Conservation (phyloP, 1,140 invertebrate species). For the Gonatopus flavifemur region DNA sequence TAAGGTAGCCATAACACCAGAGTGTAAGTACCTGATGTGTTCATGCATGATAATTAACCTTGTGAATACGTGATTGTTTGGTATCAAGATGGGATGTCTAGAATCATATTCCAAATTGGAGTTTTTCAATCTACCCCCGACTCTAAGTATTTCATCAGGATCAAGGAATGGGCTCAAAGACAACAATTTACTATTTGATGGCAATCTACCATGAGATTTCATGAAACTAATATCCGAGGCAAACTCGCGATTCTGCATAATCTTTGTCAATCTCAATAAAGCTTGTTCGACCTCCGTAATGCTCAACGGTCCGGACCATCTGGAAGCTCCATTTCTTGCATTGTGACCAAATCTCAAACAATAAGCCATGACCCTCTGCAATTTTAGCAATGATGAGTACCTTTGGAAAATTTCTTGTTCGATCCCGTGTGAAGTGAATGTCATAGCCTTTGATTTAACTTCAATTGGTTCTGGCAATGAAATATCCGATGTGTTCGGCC, state of each 20-base stretch:
- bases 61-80: neutral
- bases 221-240: neutral
- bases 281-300: neutral
- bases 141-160: neutral
- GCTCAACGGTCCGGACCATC: neutral
- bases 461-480: neutral
- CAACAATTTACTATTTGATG: neutral
- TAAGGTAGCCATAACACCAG: neutral
- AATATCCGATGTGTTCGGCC: neutral
- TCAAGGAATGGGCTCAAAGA: neutral
- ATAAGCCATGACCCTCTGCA: neutral
- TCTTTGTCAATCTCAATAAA: neutral
- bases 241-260: neutral
- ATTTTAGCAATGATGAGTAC: neutral
- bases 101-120: neutral
- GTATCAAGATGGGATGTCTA: neutral
- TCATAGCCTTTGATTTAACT: neutral
- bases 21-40: neutral
- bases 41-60: neutral
- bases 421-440: neutral
- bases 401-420: neutral
- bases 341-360: neutral
- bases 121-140: neutral
- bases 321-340: neutral
- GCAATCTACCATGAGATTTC: rapidly evolving